phyloP scores from a whole-genome alignment of 30 jellyfish, hydroid and myxozoan genomes.

The Chironex yamaguchii region DNA sequence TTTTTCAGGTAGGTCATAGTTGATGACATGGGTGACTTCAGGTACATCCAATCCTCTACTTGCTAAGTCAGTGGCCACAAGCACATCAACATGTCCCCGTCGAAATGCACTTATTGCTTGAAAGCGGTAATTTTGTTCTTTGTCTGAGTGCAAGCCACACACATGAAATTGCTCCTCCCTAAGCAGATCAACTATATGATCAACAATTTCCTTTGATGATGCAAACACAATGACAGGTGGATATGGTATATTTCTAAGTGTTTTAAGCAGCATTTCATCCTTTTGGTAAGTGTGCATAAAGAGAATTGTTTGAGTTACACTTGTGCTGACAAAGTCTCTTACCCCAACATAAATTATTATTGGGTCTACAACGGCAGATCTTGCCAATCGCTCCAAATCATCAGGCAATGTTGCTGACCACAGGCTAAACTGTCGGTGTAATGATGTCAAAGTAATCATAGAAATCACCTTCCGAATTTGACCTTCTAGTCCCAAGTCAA shows the following conservation, averaged over 20 bases:
- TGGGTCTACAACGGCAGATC: slow-evolving; percentile 89
- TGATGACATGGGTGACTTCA: slow-evolving; percentile 85
- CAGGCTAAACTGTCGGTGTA: slow-evolving; percentile 73
- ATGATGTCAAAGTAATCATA: slow-evolving; percentile 12
- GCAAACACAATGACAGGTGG: slow-evolving; percentile 94
- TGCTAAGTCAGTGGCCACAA: slow-evolving; percentile 93
- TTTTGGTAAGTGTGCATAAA: slow-evolving; percentile 86
- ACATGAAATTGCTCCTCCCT: slow-evolving; percentile 88
- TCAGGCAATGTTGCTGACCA: slow-evolving; percentile 98
- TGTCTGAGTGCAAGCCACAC: slow-evolving; percentile 84
- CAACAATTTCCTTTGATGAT: slow-evolving; percentile 58
- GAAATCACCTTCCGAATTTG: slow-evolving; percentile 80
- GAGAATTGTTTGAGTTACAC: slow-evolving; percentile 67
- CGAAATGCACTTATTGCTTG: slow-evolving; percentile 60
- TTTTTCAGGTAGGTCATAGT: slow-evolving; percentile 82
- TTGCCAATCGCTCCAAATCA: slow-evolving; percentile 84
- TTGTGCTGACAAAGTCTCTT: slow-evolving; percentile 65
- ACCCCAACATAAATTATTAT: slow-evolving; percentile 76
- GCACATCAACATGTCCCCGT: slow-evolving; percentile 71
- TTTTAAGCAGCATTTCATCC: slow-evolving; percentile 63
- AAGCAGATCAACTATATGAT: slow-evolving; percentile 62
- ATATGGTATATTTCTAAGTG: slow-evolving; percentile 68
- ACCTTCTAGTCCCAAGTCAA: slow-evolving; percentile 91
- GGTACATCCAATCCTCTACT: slow-evolving; percentile 93
- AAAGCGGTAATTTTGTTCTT: slow-evolving; percentile 65